phyloP scores from a whole-genome alignment of 2,113 vertebrate species.

The Erythrocercus mccallii region DNA sequence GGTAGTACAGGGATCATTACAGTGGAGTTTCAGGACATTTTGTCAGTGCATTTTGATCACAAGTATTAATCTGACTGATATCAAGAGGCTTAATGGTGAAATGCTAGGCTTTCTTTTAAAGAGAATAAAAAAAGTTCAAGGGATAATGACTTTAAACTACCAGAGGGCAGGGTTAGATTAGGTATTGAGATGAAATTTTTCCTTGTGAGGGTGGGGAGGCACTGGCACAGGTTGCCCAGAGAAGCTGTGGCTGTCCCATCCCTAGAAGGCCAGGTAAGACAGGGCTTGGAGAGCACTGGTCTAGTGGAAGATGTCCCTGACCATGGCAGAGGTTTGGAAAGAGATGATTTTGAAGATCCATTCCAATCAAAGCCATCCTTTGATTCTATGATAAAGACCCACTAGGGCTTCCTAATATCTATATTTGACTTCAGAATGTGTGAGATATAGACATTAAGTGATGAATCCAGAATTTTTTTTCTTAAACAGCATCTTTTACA shows the following conservation, averaged over 20 bases:
- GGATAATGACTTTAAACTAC: neutral
- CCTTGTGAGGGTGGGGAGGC: neutral
- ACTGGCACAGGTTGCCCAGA: neutral
- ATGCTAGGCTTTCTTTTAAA: neutral
- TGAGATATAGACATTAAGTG: no score
- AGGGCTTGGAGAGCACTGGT: neutral
- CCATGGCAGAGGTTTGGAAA: neutral
- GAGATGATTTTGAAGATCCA: neutral
- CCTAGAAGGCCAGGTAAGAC: neutral
- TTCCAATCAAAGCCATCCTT: neutral
- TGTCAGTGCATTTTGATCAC: neutral
- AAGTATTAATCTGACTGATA: neutral
- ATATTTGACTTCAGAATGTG: neutral
- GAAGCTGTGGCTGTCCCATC: neutral
- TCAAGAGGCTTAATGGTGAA: neutral
- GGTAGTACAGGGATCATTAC: neutral
- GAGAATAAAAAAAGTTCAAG: neutral
- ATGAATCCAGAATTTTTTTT: neutral
- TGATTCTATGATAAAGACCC: neutral
- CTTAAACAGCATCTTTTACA: neutral
- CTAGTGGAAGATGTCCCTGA: neutral
- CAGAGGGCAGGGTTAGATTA: neutral
- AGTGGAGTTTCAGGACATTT: neutral
- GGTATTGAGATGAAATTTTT: neutral
- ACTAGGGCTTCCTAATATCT: neutral